Percentiles rank a stretch among this genome's conserved stretches.
Evolutionary conservation across 2,888 invertebrate genomes (phyloP).

Genomic region (Dicranocentrus wangi): DNA sequence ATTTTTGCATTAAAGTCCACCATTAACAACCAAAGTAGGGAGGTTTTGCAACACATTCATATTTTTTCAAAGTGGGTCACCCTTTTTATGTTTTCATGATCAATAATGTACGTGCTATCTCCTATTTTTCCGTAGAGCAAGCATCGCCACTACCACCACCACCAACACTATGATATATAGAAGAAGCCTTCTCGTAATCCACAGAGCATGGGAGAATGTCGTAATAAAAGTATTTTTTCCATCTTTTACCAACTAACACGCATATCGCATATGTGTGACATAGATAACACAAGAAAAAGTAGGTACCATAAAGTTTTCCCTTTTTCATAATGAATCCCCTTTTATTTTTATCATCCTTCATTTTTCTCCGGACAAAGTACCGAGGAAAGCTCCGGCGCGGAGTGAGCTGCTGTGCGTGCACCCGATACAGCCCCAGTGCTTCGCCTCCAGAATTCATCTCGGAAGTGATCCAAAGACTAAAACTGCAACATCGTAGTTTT

Average conservation of each 20-base stretch:
- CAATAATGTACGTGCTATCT: slow-evolving; percentile 25
- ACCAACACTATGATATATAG: too few species aligned
- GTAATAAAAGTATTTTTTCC: slow-evolving; percentile 45
- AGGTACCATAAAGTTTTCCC: background rate
- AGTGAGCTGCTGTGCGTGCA: too few species aligned
- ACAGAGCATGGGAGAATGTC: slow-evolving; percentile 17
- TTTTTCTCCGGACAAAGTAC: background rate
- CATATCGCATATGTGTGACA: slow-evolving; percentile 24
- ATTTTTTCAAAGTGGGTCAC: slow-evolving; percentile 32
- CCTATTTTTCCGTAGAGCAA: background rate
- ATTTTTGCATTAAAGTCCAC: slow-evolving; percentile 1
- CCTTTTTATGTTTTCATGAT: slow-evolving; percentile 18
- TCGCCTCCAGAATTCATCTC: background rate
- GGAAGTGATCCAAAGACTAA: too few species aligned
- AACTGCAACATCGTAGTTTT: background rate
- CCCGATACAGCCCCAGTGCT: background rate
- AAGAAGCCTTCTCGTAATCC: slow-evolving; percentile 29
- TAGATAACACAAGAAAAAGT: slow-evolving; percentile 3
- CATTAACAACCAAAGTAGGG: background rate
- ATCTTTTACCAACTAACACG: too few species aligned
- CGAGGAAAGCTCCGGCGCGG: too few species aligned
- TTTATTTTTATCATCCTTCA: slow-evolving; percentile 43
- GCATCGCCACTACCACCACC: background rate
- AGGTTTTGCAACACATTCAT: background rate
- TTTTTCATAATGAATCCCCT: slow-evolving; percentile 44